A percentile compares a stretch with the other conserved stretches of the same genome.
Conservation (phyloP, 2,113 vertebrate genomes). For the Bolborhynchus lineola region DNA sequence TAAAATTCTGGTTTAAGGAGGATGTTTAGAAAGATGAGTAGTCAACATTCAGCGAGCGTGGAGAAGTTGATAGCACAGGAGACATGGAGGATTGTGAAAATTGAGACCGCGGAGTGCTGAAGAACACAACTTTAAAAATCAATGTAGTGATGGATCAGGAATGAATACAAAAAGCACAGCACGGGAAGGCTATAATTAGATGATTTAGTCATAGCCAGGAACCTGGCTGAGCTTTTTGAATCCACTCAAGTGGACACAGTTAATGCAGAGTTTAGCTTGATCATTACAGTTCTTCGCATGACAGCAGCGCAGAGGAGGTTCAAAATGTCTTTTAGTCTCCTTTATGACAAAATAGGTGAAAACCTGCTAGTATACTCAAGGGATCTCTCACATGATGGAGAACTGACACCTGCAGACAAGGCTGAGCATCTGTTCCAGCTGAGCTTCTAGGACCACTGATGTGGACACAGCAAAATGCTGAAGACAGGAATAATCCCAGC, state of each 20-base stretch:
- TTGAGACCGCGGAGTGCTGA: slow-evolving; percentile 15
- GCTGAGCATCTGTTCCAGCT: background rate
- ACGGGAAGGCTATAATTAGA: slow-evolving; percentile 59
- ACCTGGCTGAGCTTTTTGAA: slow-evolving; percentile 57
- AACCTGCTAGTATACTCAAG: background rate
- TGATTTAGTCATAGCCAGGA: slow-evolving; percentile 59
- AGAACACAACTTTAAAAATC: slow-evolving; percentile 52
- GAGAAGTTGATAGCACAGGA: background rate
- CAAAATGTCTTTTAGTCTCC: background rate
- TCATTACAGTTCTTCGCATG: background rate
- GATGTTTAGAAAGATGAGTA: background rate
- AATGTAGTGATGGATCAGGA: slow-evolving; percentile 55
- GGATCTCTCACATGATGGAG: background rate
- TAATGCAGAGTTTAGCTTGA: slow-evolving; percentile 19
- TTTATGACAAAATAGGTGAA: background rate
- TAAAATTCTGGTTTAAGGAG: background rate
- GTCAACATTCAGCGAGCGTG: background rate
- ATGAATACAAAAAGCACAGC: slow-evolving; percentile 46
- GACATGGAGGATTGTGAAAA: slow-evolving; percentile 34
- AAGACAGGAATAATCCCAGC: background rate
- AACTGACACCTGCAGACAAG: background rate
- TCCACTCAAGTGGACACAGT: slow-evolving; percentile 54
- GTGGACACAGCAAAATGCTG: background rate
- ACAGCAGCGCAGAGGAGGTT: background rate
- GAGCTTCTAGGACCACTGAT: background rate